Percentiles rank a stretch among this genome's conserved stretches.
These are phyloP conservation scores for Casuarius casuarius DNA, from an alignment of 2,113 vertebrate species.

Conservation along the genomic window DNA sequence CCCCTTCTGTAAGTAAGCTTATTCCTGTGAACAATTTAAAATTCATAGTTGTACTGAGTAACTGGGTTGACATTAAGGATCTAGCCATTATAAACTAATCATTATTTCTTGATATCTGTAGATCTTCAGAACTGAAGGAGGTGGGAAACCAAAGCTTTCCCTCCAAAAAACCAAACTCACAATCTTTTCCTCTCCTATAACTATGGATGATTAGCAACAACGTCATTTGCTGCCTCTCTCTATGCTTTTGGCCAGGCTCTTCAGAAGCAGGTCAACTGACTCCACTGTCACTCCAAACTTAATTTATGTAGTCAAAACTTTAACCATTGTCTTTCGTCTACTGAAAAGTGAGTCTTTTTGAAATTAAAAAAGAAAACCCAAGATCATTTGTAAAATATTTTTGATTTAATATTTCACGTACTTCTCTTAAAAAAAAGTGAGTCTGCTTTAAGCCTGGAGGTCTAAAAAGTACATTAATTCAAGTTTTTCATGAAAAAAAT, in stretches of 20 bases:
- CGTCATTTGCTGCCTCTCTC: not conserved
- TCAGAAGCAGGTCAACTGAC: not conserved
- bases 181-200: not conserved
- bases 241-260: not conserved
- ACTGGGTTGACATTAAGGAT: not conserved
- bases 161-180: not conserved
- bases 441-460: not conserved
- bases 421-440: not conserved
- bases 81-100: not conserved
- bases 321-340: not conserved
- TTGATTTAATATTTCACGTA: not conserved
- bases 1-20: not conserved
- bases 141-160: not conserved
- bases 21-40: not conserved
- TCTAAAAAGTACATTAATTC: not conserved
- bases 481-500: not conserved
- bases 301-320: not conserved
- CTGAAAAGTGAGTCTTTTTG: not conserved
- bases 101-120: not conserved
- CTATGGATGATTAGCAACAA: not conserved
- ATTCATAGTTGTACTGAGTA: not conserved
- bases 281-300: not conserved
- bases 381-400: not conserved
- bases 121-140: not conserved
- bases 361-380: not conserved